Evolutionary conservation across 2,888 invertebrate genomes (phyloP).

Genomic region (Octonoba sinensis): DNA sequence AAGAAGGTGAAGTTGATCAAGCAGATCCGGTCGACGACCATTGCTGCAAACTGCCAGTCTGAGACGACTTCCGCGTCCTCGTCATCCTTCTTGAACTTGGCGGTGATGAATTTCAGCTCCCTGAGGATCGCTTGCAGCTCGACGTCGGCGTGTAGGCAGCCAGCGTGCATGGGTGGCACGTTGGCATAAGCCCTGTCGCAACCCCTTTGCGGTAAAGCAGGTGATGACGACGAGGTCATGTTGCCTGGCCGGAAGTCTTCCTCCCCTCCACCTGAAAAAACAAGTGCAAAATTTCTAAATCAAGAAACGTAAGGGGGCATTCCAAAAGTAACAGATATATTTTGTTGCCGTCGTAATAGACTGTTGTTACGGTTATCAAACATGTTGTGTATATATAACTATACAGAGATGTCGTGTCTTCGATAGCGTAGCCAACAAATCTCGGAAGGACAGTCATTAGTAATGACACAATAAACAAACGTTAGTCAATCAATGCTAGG

Average conservation of each 20-base stretch:
- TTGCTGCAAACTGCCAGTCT: conserved; percentile 98
- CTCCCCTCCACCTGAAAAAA: conserved; percentile 73
- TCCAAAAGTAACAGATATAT: too few relatives aligned
- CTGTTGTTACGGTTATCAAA: too few relatives aligned
- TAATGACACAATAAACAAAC: too few relatives aligned
- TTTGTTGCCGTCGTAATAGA: too few relatives aligned
- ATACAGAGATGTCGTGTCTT: too few relatives aligned
- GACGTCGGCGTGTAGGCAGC: conserved; percentile 70
- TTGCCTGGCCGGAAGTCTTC: conserved; percentile 81
- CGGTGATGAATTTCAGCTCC: conserved; percentile 93
- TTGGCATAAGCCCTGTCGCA: conserved; percentile 68
- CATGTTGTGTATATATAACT: too few relatives aligned
- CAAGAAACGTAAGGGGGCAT: too few relatives aligned
- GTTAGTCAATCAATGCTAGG: too few relatives aligned
- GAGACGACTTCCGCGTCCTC: conserved; percentile 91
- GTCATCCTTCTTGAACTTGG: conserved; percentile 94
- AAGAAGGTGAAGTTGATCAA: conserved; percentile 94
- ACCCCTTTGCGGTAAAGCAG: conserved; percentile 27
- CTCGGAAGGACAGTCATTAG: too few relatives aligned
- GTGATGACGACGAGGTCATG: conserved; percentile 31
- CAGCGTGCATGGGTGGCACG: conserved; percentile 71
- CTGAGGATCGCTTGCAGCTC: conserved; percentile 95
- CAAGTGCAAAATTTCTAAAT: too few relatives aligned
- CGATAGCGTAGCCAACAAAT: too few relatives aligned
- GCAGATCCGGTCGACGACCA: conserved; percentile 98